Percentiles rank a stretch among this genome's conserved stretches.
Conservation (phyloP, 2,113 vertebrate genomes). For the Passer domesticus region DNA sequence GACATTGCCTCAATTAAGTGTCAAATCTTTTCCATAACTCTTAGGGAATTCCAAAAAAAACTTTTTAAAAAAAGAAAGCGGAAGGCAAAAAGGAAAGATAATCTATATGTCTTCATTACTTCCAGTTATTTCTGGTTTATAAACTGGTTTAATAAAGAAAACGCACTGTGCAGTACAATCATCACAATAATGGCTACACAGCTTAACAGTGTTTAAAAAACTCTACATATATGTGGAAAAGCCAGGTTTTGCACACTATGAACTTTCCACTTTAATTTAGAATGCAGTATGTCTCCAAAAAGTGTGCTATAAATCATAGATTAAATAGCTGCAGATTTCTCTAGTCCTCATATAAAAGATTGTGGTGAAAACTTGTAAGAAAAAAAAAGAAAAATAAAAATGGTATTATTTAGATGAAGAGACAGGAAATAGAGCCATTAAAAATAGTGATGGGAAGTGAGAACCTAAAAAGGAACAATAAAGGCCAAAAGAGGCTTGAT, state of each 20-base stretch:
- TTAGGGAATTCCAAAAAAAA: not conserved
- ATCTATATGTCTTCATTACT: not conserved
- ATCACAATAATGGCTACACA: not conserved
- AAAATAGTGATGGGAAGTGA: not conserved
- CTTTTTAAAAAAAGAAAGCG: not conserved
- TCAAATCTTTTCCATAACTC: not conserved
- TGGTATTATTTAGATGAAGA: not conserved
- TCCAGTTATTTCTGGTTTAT: not conserved
- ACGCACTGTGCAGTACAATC: not conserved
- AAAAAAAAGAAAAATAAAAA: not conserved
- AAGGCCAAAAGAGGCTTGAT: constrained; percentile 9
- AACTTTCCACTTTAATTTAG: constrained; percentile 8
- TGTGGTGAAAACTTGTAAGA: not conserved
- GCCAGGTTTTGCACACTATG: not conserved
- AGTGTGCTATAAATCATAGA: not conserved
- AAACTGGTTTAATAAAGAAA: not conserved
- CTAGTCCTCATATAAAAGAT: not conserved
- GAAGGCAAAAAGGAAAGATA: not conserved
- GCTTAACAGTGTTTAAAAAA: not conserved
- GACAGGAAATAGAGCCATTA: not conserved
- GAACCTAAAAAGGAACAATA: not conserved
- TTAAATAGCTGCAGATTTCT: not conserved
- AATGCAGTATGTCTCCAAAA: not conserved
- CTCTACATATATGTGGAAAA: not conserved
- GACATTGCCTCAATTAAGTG: not conserved